A percentile compares a stretch with the other conserved stretches of the same genome.
phyloP scores from a whole-genome alignment of 2,888 invertebrate species.

The Rugalucina vietnamica region DNA sequence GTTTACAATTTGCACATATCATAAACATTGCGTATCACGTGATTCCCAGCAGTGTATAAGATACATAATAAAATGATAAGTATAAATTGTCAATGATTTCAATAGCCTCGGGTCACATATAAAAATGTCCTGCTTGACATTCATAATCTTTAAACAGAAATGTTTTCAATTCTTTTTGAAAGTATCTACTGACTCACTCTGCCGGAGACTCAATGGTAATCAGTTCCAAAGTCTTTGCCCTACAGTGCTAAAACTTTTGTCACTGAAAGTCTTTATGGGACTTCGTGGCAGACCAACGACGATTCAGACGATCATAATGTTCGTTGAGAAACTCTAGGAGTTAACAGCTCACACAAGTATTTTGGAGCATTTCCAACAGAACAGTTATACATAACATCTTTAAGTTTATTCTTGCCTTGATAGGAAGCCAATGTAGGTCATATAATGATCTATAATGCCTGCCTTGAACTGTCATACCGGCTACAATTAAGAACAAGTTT shows the following conservation, averaged over 20 bases:
- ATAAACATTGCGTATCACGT: no score
- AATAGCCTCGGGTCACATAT: no score
- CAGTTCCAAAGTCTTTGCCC: conserved; percentile 11
- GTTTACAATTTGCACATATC: no score
- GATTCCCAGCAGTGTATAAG: no score
- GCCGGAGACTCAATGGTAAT: background rate
- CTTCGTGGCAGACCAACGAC: background rate
- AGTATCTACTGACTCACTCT: background rate
- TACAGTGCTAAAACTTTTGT: conserved; percentile 6
- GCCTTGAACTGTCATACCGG: conserved; percentile 25
- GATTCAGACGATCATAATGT: conserved; percentile 9
- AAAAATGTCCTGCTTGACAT: no score
- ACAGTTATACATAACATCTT: conserved; percentile 26
- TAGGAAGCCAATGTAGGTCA: conserved; percentile 30
- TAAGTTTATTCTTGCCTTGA: conserved; percentile 31
- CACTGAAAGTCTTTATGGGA: conserved; percentile 14
- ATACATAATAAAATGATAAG: no score
- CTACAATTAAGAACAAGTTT: conserved; percentile 29
- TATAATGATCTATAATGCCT: conserved; percentile 25
- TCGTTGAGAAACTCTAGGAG: background rate
- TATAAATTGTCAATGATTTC: no score
- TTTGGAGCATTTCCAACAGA: conserved; percentile 18
- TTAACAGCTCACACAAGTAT: conserved; percentile 22
- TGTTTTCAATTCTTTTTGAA: conserved; percentile 11
- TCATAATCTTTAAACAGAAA: background rate